Evolutionary conservation across 2,888 invertebrate species (phyloP), one percentile per base, ranked within the genome.

Genomic region (Branchipolynoe longqiensis): DNA sequence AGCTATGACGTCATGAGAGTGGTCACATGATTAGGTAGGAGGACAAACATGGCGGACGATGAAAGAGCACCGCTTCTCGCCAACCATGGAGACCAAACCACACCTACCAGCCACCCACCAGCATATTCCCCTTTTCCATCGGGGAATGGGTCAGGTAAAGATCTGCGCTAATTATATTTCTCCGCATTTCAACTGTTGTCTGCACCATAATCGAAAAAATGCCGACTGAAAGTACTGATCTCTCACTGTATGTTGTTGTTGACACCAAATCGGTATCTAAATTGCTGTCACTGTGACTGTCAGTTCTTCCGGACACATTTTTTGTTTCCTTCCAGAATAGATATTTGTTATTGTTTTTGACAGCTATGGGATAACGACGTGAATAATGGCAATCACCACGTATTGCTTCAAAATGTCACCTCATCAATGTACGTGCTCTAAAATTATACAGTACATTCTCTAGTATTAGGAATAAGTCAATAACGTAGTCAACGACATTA

Each of bases 11-110:
- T 83, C 58, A 83, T 58, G 25, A 22, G 8, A 8, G 3, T 40
- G 62, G 31, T 83, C 83, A 83, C 83, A 83, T 83, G 83, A 83
- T 78, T 28, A 40, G 33, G 59, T 33, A 18, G 31, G 83, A 84
- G 54, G 33, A 84, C 69, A 40, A 84, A 84, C 73, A 84, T 84
- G 84, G 84, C 84, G 84, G 84, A 84, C 58, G 78, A 84, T 25
- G 84, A 84, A 33, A 74, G 84, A 40, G 31, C 84, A n/a, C 84
- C 84, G 1, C 58, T 84, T 12, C 78, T 84, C 3, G 18, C 74
- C 8, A 84, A 84, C 40, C 38, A 83, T n/a, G 62, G 58, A 18
- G 84, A 84, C 0, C 40, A 69, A 40, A 62, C 62, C 1, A 54
- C 64, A 18, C 40, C 69, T 4, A 62, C 59, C n/a, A 14, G 54